phyloP scores from a whole-genome alignment of 1,140 invertebrate genomes.

The Episyrphus balteatus region DNA sequence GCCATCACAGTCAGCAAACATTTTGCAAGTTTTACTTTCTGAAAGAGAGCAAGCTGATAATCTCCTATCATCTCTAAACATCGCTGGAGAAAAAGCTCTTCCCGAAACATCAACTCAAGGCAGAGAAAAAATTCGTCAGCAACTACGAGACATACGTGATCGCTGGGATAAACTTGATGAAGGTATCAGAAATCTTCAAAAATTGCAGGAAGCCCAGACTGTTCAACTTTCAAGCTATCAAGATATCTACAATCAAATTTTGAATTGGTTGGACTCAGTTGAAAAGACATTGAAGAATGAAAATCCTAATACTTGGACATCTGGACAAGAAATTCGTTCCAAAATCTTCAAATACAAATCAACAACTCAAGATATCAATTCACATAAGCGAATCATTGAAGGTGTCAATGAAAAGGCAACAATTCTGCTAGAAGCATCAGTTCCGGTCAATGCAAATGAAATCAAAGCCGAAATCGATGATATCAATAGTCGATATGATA shows the following conservation, averaged over 20 bases:
- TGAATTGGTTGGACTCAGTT: conserved; percentile 77
- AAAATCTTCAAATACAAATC: conserved; percentile 82
- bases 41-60: conserved; percentile 76
- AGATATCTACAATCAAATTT: conserved; percentile 69
- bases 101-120: conserved; percentile 84
- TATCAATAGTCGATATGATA: conserved; percentile 65
- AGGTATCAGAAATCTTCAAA: conserved; percentile 67
- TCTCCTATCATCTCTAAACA: conserved; percentile 57
- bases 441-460: conserved; percentile 47
- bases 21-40: conserved; percentile 60
- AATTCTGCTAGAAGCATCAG: conserved; percentile 40
- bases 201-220: conserved; percentile 71
- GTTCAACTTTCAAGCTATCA: conserved; percentile 76
- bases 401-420: conserved; percentile 74
- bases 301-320: conserved; percentile 50
- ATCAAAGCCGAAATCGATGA: conserved; percentile 52
- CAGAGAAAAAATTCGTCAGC: conserved; percentile 73
- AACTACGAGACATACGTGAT: conserved; percentile 64
- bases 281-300: conserved; percentile 71
- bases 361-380: conserved; percentile 75
- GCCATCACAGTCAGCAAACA: conserved; percentile 42
- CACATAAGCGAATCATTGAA: conserved; percentile 83
- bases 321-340: conserved; percentile 74
- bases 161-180: conserved; percentile 78
- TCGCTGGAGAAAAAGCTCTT: conserved; percentile 73